Conservation (phyloP, 2,797 vertebrate species). For the Acanthurus lineatus region DNA sequence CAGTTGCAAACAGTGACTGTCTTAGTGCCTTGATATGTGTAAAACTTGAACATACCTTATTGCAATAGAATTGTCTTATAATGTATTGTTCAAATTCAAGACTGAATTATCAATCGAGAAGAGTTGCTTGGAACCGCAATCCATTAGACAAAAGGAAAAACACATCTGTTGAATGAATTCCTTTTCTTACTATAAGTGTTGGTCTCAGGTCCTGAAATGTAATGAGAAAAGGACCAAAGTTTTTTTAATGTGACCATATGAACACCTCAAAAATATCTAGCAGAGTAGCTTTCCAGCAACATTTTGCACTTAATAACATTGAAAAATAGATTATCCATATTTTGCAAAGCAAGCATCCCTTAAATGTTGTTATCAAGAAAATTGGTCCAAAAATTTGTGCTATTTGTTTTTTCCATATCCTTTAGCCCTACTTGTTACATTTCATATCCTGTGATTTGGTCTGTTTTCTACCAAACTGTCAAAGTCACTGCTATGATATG, state of each 20-base stretch:
- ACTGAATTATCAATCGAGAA: not conserved
- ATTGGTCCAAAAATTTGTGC: no score
- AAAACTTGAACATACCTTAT: slow-evolving; percentile 47
- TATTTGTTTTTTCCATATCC: no score
- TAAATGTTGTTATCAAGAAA: no score
- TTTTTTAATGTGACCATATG: not conserved
- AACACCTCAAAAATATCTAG: not conserved
- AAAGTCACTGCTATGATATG: no score
- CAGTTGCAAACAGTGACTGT: slow-evolving; percentile 54
- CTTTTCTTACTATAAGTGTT: not conserved
- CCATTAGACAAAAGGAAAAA: not conserved
- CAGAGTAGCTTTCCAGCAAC: not conserved
- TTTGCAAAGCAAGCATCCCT: no score
- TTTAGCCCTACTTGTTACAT: no score
- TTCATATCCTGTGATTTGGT: no score
- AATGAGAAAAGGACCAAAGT: no score
- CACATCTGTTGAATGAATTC: not conserved
- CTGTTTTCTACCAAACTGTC: no score
- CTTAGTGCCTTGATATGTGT: slow-evolving; percentile 58
- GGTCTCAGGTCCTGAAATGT: not conserved
- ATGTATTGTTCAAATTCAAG: not conserved
- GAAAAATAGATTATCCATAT: not conserved
- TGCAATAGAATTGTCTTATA: slow-evolving; percentile 28
- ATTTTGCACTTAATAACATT: not conserved
- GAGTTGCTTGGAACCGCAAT: not conserved